These are phyloP conservation scores for Eristalinus sepulchralis DNA, from an alignment of 2,888 invertebrate species.

Conservation along the genomic window DNA sequence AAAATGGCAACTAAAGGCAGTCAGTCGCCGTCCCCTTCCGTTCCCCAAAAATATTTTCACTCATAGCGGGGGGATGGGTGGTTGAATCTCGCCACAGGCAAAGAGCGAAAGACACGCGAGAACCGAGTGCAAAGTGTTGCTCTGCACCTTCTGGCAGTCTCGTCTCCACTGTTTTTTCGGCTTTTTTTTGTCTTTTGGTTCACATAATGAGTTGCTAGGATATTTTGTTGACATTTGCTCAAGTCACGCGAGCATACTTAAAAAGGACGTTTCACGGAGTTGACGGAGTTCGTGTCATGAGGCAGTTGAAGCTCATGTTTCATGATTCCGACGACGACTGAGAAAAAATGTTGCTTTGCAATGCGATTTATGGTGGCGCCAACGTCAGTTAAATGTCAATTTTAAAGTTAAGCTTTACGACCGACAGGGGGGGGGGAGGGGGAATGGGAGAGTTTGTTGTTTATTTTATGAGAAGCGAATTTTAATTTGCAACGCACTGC, in stretches of 20 bases:
- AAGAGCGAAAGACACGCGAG: background rate
- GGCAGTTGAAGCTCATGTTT: slow-evolving; percentile 68
- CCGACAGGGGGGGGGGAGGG: slow-evolving; percentile 11
- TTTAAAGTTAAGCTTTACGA: slow-evolving; percentile 58
- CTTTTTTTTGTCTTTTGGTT: background rate
- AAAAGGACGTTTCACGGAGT: slow-evolving; percentile 53
- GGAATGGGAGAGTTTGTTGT: background rate
- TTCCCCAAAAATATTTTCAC: slow-evolving; percentile 5
- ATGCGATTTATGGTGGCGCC: slow-evolving; percentile 69
- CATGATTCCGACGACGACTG: slow-evolving; percentile 43
- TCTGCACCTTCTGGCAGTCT: slow-evolving; percentile 53
- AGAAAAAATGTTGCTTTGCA: slow-evolving; percentile 47
- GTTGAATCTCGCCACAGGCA: slow-evolving; percentile 38
- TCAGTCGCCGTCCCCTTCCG: background rate
- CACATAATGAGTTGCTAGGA: slow-evolving; percentile 65
- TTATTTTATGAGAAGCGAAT: background rate
- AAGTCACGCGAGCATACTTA: slow-evolving; percentile 68
- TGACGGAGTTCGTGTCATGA: slow-evolving; percentile 35
- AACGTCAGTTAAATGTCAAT: slow-evolving; percentile 70
- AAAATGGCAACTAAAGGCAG: slow-evolving; percentile 15
- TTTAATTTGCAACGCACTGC: background rate
- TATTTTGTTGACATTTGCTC: slow-evolving; percentile 70
- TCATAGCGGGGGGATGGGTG: slow-evolving; percentile 2
- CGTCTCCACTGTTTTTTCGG: slow-evolving; percentile 2
- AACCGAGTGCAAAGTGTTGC: slow-evolving; percentile 52